Evolutionary conservation across 1,140 invertebrate genomes (phyloP).

Genomic region (Ips typographus): DNA sequence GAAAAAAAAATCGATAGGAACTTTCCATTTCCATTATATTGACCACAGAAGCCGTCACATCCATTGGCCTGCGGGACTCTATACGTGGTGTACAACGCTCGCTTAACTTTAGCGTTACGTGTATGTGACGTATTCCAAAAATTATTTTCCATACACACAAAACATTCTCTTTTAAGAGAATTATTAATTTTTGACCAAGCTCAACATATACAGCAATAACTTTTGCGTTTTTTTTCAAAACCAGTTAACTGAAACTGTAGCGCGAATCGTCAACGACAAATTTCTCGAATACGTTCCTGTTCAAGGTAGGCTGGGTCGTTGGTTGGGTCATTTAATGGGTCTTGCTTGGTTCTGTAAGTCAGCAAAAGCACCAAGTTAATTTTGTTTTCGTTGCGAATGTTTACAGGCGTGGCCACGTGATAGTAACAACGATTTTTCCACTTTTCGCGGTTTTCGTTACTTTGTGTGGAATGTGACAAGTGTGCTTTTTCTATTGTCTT

Average conservation of each 20-base stretch:
- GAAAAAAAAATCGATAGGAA: no score
- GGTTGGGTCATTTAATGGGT: slow-evolving; percentile 23
- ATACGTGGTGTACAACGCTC: no score
- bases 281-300: slow-evolving; percentile 13
- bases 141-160: background rate
- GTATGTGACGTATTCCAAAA: no score
- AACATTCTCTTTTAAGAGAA: slow-evolving; percentile 1
- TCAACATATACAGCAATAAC: no score
- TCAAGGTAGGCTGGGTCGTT: slow-evolving; percentile 30
- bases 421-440: slow-evolving; percentile 10
- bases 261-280: background rate
- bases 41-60: no score
- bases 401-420: slow-evolving; percentile 29
- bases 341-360: background rate
- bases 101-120: no score
- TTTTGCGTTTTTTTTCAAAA: no score
- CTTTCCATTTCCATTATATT: no score
- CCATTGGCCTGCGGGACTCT: no score
- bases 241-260: no score
- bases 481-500: slow-evolving; percentile 14
- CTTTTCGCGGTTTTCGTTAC: slow-evolving; percentile 2
- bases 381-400: slow-evolving; percentile 19
- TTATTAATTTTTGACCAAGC: background rate
- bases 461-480: background rate
- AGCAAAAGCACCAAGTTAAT: background rate